A percentile compares a stretch with the other conserved stretches of the same genome.
phyloP scores from a whole-genome alignment of 2,113 vertebrate species.

The Ellobius talpinus region DNA sequence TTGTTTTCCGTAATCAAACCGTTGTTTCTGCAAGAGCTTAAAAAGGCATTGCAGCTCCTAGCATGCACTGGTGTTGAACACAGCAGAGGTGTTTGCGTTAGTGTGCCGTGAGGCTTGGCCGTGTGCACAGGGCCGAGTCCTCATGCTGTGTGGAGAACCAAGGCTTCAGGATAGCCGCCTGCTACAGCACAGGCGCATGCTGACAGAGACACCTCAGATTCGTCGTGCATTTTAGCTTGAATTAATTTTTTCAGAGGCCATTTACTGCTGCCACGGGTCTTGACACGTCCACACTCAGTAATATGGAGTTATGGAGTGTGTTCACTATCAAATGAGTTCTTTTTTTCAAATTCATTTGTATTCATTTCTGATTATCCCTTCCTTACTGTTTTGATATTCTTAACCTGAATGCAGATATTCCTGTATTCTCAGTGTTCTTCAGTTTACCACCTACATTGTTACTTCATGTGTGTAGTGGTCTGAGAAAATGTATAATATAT shows the following conservation, averaged over 20 bases:
- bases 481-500: background rate
- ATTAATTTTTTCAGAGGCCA: background rate
- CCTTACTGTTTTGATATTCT: conserved; percentile 39
- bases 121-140: background rate
- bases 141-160: no score
- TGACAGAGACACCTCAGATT: background rate
- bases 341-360: conserved; percentile 49
- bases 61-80: background rate
- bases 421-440: background rate
- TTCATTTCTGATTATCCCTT: conserved; percentile 43
- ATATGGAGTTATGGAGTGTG: background rate
- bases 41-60: background rate
- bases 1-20: background rate
- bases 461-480: background rate
- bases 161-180: background rate
- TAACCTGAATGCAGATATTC: conserved; percentile 27
- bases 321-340: background rate
- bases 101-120: no score
- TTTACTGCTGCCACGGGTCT: background rate
- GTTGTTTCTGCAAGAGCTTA: background rate
- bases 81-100: background rate
- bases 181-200: background rate
- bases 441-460: background rate
- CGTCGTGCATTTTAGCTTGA: background rate
- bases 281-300: background rate